phyloP scores from a whole-genome alignment of 2,113 vertebrate species.

The Limanda limanda region DNA sequence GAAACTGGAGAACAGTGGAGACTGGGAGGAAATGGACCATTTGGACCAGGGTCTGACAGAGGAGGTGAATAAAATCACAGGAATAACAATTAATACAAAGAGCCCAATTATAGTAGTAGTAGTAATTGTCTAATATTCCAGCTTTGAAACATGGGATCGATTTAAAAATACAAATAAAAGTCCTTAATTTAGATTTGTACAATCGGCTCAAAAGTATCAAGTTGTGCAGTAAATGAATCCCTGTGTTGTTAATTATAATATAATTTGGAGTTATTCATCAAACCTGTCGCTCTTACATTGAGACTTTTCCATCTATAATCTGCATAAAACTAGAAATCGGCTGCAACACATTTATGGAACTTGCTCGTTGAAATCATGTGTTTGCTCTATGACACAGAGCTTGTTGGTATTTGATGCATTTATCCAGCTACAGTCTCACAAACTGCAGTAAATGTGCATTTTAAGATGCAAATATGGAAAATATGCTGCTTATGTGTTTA shows the following conservation, averaged over 20 bases:
- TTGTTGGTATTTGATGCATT: not conserved
- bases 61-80: not conserved
- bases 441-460: not conserved
- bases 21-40: constrained; percentile 33
- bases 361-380: not conserved
- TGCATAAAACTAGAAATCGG: not conserved
- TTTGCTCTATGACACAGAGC: not conserved
- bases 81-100: constrained; percentile 18
- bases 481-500: not conserved
- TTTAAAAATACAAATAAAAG: not conserved
- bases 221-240: not conserved
- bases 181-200: too few relatives aligned
- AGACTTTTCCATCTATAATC: not conserved
- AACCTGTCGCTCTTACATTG: not conserved
- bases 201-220: not conserved
- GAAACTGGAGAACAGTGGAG: constrained; percentile 40
- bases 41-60: constrained; percentile 34
- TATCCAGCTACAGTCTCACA: not conserved
- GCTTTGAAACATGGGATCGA: not conserved
- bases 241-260: not conserved
- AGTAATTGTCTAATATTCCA: not conserved
- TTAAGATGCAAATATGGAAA: not conserved
- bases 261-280: not conserved
- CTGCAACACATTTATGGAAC: not conserved
- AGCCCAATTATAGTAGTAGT: not conserved